phyloP scores from a whole-genome alignment of 2,113 vertebrate genomes.

The Isichthys henryi region DNA sequence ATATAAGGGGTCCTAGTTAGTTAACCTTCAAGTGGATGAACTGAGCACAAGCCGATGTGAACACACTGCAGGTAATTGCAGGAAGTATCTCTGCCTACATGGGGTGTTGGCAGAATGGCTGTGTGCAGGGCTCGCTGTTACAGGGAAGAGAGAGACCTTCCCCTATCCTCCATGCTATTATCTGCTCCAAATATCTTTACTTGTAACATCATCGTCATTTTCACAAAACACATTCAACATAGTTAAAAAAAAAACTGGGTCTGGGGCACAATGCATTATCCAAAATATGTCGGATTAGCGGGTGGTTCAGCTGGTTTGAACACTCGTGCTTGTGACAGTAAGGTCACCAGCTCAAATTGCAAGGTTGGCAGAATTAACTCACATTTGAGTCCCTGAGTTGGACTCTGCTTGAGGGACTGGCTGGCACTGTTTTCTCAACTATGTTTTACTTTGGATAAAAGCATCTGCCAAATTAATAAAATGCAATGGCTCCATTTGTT shows the following conservation, averaged over 20 bases:
- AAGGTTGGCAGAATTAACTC: background rate
- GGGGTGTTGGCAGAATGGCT: background rate
- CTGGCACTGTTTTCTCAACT: background rate
- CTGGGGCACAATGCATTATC: background rate
- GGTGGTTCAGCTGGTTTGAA: background rate
- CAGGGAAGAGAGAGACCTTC: background rate
- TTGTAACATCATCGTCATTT: background rate
- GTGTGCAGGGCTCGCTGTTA: background rate
- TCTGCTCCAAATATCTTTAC: background rate
- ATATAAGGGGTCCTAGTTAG: background rate
- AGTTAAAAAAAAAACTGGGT: background rate
- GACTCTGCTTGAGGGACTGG: background rate
- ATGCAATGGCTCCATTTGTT: background rate
- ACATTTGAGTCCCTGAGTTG: background rate
- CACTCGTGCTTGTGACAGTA: background rate
- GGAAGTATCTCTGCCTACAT: background rate
- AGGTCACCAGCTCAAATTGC: background rate
- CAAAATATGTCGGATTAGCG: background rate
- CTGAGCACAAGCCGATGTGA: background rate
- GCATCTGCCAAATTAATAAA: background rate
- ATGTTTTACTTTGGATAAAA: background rate
- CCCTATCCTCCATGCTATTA: background rate
- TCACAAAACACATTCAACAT: background rate
- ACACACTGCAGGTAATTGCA: background rate
- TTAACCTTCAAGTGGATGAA: background rate